Evolutionary conservation across 2,888 invertebrate genomes (phyloP), one percentile per base, ranked within the genome.

Genomic region (Eucriotettix oculatus): DNA sequence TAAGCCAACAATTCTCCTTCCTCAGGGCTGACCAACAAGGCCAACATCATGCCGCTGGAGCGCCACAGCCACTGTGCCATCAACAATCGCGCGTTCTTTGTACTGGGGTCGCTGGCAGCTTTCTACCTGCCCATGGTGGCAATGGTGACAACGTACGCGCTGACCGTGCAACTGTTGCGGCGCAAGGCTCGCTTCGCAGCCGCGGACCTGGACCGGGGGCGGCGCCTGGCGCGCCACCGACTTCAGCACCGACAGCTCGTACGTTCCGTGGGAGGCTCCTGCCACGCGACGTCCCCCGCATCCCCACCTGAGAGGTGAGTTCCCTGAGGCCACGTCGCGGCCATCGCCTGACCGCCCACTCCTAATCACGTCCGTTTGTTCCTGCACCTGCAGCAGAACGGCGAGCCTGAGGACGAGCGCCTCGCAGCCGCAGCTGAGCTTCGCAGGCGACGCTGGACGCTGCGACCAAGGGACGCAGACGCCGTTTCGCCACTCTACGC

Each of bases 41-140:
- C 76, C 63, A 90, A 89, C 73, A 88, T 90, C 67, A 90, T 90
- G 87, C 90, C 90, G 10, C 82, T 84, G 54, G 79, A 82, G 53
- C 55, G 42, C n/a, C 40, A n/a, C 14, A 16, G 54, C 9, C 74
- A 80, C 60, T 90, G 90, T 73, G 87, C 86, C 62, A 90, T 90
- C 72, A 90, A 90, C 77, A 90, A 90, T 73, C 77, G 88, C 7
- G 79, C 87, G 42, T 90, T 90, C 74, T 90, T 90, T 79, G 86
- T 93, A 58, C 90, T 92, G 72, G 96, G 95, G 17, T 95, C 94
- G 0, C 76, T 94, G 70, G 86, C 92, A 60, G 91, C 95, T 44
- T 97, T 97, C 76, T 94, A 95, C 78, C 87, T 96, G 66, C 96
- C 96, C 9, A 91, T 96, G 85, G 78, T 92, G 66, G 90, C 91